A percentile compares a stretch with the other conserved stretches of the same genome.
These are phyloP conservation scores for Cosmopolites sordidus DNA, from an alignment of 2,888 invertebrate species.

Conservation along the genomic window DNA sequence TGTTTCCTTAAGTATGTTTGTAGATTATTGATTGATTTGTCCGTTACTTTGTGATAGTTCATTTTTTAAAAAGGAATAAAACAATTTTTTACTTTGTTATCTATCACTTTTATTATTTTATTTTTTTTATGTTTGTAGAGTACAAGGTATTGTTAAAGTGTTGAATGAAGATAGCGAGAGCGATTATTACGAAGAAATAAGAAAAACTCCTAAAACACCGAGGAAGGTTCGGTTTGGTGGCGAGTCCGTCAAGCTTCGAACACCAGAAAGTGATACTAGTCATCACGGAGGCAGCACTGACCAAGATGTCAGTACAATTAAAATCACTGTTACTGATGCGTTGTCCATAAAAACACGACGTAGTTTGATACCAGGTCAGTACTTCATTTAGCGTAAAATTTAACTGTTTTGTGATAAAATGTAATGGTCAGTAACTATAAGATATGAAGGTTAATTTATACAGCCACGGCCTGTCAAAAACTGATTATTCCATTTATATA, in stretches of 20 bases:
- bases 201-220: constrained; percentile 52
- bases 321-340: constrained; percentile 37
- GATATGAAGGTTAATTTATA: no score
- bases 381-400: no score
- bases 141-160: constrained; percentile 56
- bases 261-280: constrained; percentile 76
- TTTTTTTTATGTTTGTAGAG: constrained; percentile 24
- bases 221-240: constrained; percentile 81
- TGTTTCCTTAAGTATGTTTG: no score
- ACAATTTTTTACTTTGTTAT: no score
- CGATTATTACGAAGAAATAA: constrained; percentile 47
- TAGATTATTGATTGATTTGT: no score
- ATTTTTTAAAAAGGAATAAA: no score
- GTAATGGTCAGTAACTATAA: no score
- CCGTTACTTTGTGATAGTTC: no score
- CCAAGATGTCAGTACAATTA: constrained; percentile 50
- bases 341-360: constrained; percentile 35
- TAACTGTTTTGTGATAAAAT: no score
- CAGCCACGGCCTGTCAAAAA: no score
- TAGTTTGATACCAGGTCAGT: constrained; percentile 49
- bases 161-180: constrained; percentile 58
- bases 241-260: constrained; percentile 80
- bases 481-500: no score
- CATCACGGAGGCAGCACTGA: constrained; percentile 32
- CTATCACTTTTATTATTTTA: no score